Evolutionary conservation across 2,113 vertebrate species (phyloP), one percentile per base, ranked within the genome.

Genomic region (Cathartes aura): DNA sequence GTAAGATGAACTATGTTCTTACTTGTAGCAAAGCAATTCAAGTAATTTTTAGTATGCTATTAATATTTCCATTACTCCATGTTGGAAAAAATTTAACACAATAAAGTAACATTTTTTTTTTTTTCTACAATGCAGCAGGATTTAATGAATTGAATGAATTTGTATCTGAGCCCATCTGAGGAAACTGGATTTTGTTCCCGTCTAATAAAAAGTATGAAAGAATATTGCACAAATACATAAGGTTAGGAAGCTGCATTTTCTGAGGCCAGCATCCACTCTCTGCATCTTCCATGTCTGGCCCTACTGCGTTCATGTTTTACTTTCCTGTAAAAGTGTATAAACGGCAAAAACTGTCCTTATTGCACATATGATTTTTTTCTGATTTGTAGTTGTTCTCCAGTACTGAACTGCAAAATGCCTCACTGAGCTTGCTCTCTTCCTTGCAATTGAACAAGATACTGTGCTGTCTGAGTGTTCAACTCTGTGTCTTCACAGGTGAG

Each of bases 21-120:
- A 56, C 63, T 91, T 63, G 19, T 45, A 87, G 79, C 84, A 96
- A 95, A 95, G 8, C 53, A 96, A 72, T 96, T 91, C 90, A 95
- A 90, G 60, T 70, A 12, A 94, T 96, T 96, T 87, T 86, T 84
- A 90, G 73, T 96, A 87, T 82, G 72, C 23, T 64, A 36, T 96
- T 97, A 90, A 63, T 89, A 89, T 63, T 95, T 96, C 64, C 50
- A 68, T 75, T 91, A 62, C 12, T 84, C 12, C 5, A 27, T 18
- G 4, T 12, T 67, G 19, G 17, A 52, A 88, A 81, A 71, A 78
- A 45, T 4, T 1, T 47, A 40, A 32, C 60, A 8, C 3, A 66
- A 32, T 21, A n/a, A 55, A 70, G 3, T 34, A 78, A 63, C 2
- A 38, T 1, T 11, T 27, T 47, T n/a, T 67, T 38, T 70, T 79